These are phyloP conservation scores for Coryphaenoides rupestris DNA, from an alignment of 2,113 vertebrate genomes.

Conservation along the genomic window DNA sequence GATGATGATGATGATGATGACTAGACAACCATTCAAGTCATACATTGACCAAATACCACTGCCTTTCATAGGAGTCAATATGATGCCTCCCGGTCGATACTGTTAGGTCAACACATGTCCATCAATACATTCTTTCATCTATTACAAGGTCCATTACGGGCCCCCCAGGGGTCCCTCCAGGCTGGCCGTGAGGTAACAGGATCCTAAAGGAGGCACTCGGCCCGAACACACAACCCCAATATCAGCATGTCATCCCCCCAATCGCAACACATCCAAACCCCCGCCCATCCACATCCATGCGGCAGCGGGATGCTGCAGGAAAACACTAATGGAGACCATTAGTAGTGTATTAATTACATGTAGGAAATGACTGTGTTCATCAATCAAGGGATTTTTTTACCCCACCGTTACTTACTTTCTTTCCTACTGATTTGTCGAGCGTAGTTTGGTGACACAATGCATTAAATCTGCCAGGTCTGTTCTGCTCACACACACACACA, in stretches of 20 bases:
- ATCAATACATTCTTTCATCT: conserved; percentile 62
- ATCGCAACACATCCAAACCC: conserved; percentile 14
- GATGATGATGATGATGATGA: too few species aligned
- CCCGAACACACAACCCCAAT: conserved; percentile 15
- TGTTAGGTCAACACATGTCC: conserved; percentile 62
- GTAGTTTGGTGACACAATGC: conserved; percentile 65
- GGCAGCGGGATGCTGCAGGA: conserved; percentile 32
- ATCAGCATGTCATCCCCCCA: conserved; percentile 33
- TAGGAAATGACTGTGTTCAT: conserved; percentile 72
- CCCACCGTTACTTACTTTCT: too few species aligned
- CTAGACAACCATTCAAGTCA: too few species aligned
- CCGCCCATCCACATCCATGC: conserved; percentile 40
- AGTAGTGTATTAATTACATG: conserved; percentile 79
- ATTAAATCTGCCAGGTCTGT: conserved; percentile 46
- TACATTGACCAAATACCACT: conserved; percentile 18
- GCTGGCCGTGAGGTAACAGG: conserved; percentile 65
- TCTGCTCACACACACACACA: conserved; percentile 30
- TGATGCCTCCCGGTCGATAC: conserved; percentile 48
- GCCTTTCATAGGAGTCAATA: conserved; percentile 48
- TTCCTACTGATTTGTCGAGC: conserved; percentile 61
- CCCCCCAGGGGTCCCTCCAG: conserved; percentile 55
- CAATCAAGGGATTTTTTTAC: conserved; percentile 59
- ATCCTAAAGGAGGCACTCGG: conserved; percentile 53
- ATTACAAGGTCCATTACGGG: conserved; percentile 66
- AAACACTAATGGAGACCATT: conserved; percentile 68